Conservation (phyloP, 2,888 invertebrate genomes). For the Campoplex capitator region DNA sequence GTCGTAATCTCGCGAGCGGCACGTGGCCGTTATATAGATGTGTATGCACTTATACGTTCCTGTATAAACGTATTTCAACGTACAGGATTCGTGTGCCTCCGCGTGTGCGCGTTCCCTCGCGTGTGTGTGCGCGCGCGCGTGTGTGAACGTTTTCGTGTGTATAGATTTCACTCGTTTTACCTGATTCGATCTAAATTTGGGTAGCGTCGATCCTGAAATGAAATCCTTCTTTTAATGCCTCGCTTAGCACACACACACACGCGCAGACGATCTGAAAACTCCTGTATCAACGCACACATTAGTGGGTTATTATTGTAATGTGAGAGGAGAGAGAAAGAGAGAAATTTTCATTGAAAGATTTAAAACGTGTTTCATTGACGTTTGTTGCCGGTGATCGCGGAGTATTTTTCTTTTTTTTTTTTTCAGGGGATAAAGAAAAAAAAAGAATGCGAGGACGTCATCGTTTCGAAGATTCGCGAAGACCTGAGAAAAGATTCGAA, state of each 20-base stretch:
- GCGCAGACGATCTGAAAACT: conserved; percentile 10
- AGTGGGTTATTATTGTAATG: conserved; percentile 10
- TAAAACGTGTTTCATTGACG: conserved; percentile 39
- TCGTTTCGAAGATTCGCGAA: too few species aligned
- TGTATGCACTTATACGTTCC: neutral
- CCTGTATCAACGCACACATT: neutral
- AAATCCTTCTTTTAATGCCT: conserved; percentile 69
- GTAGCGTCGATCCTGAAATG: conserved; percentile 74
- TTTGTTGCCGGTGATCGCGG: neutral
- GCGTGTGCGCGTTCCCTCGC: too few species aligned
- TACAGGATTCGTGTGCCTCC: too few species aligned
- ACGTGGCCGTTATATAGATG: conserved; percentile 69
- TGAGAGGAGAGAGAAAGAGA: conserved; percentile 17
- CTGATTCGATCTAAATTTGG: conserved; percentile 81
- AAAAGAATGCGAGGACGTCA: too few species aligned
- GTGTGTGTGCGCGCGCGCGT: neutral
- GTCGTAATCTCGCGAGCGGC: conserved; percentile 76
- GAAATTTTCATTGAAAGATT: conserved; percentile 51
- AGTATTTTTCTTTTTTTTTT: too few species aligned
- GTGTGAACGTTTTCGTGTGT: neutral
- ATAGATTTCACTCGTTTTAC: conserved; percentile 70
- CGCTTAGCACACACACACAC: conserved; percentile 28
- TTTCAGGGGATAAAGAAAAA: too few species aligned
- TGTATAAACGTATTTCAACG: neutral
- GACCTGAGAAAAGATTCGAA: too few species aligned